Evolutionary conservation across 2,797 vertebrate species (phyloP).

Genomic region (Geotria australis): DNA sequence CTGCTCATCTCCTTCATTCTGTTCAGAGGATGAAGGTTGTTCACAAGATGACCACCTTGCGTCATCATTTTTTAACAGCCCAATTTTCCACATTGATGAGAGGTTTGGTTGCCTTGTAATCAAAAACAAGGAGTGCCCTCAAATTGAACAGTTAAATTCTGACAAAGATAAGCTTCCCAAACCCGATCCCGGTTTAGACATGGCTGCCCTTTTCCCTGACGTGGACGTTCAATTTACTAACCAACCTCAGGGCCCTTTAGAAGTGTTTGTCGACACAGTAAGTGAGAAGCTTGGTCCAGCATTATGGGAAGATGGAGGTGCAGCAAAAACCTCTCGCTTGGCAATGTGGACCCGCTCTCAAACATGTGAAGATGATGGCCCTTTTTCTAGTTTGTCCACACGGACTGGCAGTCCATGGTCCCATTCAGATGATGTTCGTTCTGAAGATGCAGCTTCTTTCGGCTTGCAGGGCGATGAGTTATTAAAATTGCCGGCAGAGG

Average conservation of each 20-base stretch:
- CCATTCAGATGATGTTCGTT: conserved; percentile 92
- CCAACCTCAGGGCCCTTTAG: neutral
- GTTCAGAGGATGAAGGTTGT: conserved; percentile 31
- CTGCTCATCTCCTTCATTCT: conserved; percentile 58
- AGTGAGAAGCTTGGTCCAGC: neutral
- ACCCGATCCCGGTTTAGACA: neutral
- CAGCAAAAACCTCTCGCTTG: conserved; percentile 95
- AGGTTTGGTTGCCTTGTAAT: neutral
- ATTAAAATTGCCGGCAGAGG: conserved; percentile 38
- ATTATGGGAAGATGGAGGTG: conserved; percentile 43
- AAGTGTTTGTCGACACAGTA: neutral
- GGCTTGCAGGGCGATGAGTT: conserved; percentile 44
- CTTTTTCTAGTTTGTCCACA: conserved; percentile 97
- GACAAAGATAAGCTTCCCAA: neutral
- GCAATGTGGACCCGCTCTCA: conserved; percentile 99
- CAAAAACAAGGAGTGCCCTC: neutral
- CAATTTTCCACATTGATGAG: neutral
- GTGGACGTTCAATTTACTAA: neutral
- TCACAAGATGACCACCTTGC: neutral
- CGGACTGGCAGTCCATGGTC: conserved; percentile 98
- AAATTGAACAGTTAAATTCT: neutral
- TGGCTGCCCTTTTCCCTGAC: neutral
- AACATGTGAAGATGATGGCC: conserved; percentile 99
- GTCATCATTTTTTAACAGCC: neutral
- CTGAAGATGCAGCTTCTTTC: conserved; percentile 57